Evolutionary conservation across 2,888 invertebrate species (phyloP), one percentile per base, ranked within the genome.

Genomic region (Seira musarum): DNA sequence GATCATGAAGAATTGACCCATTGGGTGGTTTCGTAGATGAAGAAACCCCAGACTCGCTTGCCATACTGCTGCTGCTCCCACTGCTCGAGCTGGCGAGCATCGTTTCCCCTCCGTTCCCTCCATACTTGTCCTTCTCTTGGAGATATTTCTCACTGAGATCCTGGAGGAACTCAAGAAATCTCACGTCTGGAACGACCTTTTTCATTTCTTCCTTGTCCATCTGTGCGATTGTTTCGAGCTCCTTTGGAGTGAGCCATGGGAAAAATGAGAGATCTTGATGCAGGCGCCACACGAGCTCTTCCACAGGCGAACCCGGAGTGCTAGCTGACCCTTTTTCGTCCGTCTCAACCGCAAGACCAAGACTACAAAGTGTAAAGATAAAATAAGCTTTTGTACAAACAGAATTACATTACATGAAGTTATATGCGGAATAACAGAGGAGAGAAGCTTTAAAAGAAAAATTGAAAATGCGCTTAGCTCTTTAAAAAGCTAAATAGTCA

Each of bases 141-240:
- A 86, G 70, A 73, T 86, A 86, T 22, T 85, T 79, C 69, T 86
- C 85, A 61, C 83, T 82, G 25, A 86, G 77, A 71, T 85, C 84
- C 64, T 85, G 85, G 53, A 86, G 83, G 74, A 86, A 86, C 61
- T 85, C 86, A 66, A 86, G 77, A 66, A 86, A 86, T 70, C 85
- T 84, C 21, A 80, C 82, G 53, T 86, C 86, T 25, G 92, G 92
- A 35, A 94, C 93, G 87, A 96, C 94, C 88, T 96, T 95, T 78
- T 94, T 93, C 87, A 96, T 91, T 83, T 94, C 95, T 85, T 96
- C 95, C 6, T 95, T 95, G 89, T 96, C 95, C 95, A 96, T 96
- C 88, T 96, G 95, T 81, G 95, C 94, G 61, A 96, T 90, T 22
- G 95, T 91, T 88, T 96, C 96, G 88, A 96, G 90, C 88, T 96